Evolutionary conservation across 2,113 vertebrate genomes (phyloP), one percentile per base, ranked within the genome.

Genomic region (Nerophis lumbriciformis): DNA sequence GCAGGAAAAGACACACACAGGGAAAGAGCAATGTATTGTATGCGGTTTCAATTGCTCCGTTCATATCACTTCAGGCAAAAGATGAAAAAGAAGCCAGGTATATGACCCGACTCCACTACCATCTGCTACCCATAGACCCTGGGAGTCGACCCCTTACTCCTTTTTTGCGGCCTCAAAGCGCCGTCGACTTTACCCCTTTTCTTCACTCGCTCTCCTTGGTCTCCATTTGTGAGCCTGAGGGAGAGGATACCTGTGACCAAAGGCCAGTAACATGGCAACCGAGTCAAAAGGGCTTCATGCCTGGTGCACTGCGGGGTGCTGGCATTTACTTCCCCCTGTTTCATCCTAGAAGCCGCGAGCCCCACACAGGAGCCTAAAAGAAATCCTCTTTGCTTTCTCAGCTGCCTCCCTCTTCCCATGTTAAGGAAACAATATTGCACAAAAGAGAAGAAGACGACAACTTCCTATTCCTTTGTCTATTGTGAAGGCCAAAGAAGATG

Each of bases 181-280:
- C 53, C 15, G 67, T 61, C 52, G 61, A 55, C 57, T 66, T 63
- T 72, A 10, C 56, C 65, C 56, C 14, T 62, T 52, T 48, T 65
- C 57, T 38, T 48, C 70, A 45, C 60, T 47, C 35, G 9, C 59
- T 64, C 53, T 73, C 65, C 57, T 63, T 71, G 53, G 57, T 5
- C 71, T 61, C 70, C 68, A 71, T 78, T 73, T 74, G 55, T 45
- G 59, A 69, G 81, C 78, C 70, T 55, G 63, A 77, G 73, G 77
- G 69, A 69, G 69, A 81, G 75, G 81, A 87, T 85, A 88, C 85
- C 85, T 86, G 83, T 60, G 7, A 75, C 78, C 74, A 69, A 83
- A 74, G 78, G 82, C 73, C 81, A 76, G 86, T 83, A 83, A 63
- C 86, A 79, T 87, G 84, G 88, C 87, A 88, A 90, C 85, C 62